Percentiles rank a stretch among this genome's conserved stretches.
Conservation (phyloP, 2,888 invertebrate genomes). For the Cephus rjabovi region DNA sequence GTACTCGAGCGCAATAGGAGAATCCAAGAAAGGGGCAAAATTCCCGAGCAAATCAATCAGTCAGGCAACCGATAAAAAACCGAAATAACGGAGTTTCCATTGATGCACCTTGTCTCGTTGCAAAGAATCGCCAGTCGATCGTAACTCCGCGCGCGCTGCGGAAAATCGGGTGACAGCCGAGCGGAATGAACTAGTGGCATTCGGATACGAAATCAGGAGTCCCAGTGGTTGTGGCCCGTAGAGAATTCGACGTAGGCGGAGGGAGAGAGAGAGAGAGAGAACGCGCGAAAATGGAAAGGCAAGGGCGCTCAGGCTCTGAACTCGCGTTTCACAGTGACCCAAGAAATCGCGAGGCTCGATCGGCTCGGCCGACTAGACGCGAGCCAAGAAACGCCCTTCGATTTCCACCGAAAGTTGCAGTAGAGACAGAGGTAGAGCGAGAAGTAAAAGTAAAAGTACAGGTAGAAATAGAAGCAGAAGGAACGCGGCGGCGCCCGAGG, state of each 20-base stretch:
- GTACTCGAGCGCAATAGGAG: too few species aligned
- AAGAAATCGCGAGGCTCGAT: too few species aligned
- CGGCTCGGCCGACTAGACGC: not conserved
- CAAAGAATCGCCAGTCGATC: not conserved
- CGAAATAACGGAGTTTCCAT: not conserved
- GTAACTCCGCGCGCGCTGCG: not conserved
- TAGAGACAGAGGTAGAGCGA: not conserved
- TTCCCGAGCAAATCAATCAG: not conserved
- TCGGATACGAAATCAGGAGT: not conserved
- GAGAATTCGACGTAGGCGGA: not conserved
- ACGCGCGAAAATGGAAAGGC: not conserved
- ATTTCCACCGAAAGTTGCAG: not conserved
- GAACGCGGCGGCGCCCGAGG: not conserved
- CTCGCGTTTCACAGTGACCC: not conserved
- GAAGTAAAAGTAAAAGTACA: not conserved
- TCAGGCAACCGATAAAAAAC: not conserved
- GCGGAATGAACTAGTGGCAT: constrained; percentile 16
- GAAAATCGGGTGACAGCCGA: constrained; percentile 42
- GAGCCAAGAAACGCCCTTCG: not conserved
- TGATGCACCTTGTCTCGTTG: not conserved
- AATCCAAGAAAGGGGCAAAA: too few species aligned
- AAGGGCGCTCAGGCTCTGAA: not conserved
- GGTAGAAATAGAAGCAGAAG: not conserved
- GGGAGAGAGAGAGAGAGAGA: not conserved
- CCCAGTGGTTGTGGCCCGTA: not conserved